These are phyloP conservation scores for Athene cunicularia DNA, from an alignment of 2,113 vertebrate species.

Conservation along the genomic window DNA sequence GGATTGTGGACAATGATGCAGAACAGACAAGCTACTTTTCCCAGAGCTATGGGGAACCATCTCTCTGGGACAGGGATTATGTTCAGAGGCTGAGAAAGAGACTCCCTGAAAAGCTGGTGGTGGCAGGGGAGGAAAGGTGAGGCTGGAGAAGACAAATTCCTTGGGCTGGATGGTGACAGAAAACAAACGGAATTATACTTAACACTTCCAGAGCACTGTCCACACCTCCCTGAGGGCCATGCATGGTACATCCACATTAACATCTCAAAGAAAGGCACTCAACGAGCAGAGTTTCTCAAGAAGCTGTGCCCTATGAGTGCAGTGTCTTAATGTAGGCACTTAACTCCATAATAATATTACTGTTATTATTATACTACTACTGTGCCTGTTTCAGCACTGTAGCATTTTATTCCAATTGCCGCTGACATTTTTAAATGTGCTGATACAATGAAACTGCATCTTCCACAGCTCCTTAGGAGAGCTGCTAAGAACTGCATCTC, in stretches of 20 bases:
- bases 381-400: not conserved
- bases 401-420: constrained; percentile 5
- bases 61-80: not conserved
- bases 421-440: constrained; percentile 28
- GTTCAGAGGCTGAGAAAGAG: not conserved
- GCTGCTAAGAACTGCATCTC: not conserved
- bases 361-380: not conserved
- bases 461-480: not conserved
- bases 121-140: not conserved
- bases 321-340: not conserved
- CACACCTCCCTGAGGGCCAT: not conserved
- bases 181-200: not conserved
- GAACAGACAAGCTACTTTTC: not conserved
- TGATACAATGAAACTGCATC: not conserved
- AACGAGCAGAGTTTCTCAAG: not conserved
- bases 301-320: not conserved
- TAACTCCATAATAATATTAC: constrained; percentile 11
- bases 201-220: not conserved
- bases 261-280: not conserved
- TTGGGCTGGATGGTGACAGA: not conserved
- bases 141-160: not conserved
- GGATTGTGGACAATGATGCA: not conserved
- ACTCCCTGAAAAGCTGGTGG: not conserved
- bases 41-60: not conserved
- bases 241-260: not conserved